Evolutionary conservation across 2,113 vertebrate species (phyloP).

Genomic region (Indri indri): DNA sequence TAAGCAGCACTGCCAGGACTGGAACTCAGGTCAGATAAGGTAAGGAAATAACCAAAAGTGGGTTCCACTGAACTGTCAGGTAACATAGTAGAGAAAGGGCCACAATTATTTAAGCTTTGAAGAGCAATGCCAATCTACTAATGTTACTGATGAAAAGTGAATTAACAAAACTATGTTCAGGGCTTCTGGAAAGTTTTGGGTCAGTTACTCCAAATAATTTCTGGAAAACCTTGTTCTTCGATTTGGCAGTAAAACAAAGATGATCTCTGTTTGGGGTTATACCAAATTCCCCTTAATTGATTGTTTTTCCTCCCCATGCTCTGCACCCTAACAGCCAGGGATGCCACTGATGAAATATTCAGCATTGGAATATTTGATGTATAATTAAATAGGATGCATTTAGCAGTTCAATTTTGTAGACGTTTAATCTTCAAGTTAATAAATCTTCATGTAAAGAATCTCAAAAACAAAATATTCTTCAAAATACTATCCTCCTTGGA

Average conservation of each 20-base stretch:
- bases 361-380: slow-evolving; percentile 67
- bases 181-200: slow-evolving; percentile 7
- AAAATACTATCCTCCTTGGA: slow-evolving; percentile 38
- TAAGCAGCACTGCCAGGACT: background rate
- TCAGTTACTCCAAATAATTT: slow-evolving; percentile 25
- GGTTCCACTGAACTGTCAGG: background rate
- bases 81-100: background rate
- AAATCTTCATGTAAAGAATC: slow-evolving; percentile 36
- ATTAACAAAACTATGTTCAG: background rate
- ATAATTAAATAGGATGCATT: slow-evolving; percentile 73
- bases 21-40: background rate
- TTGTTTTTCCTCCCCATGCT: background rate
- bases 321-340: slow-evolving; percentile 48
- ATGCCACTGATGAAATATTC: slow-evolving; percentile 75
- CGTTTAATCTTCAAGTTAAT: slow-evolving; percentile 61
- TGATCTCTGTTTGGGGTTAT: slow-evolving; percentile 15
- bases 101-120: background rate
- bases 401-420: slow-evolving; percentile 61
- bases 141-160: slow-evolving; percentile 2
- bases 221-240: slow-evolving; percentile 38
- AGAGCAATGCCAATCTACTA: background rate
- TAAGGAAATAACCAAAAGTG: background rate
- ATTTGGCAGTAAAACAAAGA: slow-evolving; percentile 46
- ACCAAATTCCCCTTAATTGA: slow-evolving; percentile 59
- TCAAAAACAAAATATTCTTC: slow-evolving; percentile 58